These are phyloP conservation scores for Macropodus opercularis DNA, from an alignment of 2,797 vertebrate species.

Conservation along the genomic window DNA sequence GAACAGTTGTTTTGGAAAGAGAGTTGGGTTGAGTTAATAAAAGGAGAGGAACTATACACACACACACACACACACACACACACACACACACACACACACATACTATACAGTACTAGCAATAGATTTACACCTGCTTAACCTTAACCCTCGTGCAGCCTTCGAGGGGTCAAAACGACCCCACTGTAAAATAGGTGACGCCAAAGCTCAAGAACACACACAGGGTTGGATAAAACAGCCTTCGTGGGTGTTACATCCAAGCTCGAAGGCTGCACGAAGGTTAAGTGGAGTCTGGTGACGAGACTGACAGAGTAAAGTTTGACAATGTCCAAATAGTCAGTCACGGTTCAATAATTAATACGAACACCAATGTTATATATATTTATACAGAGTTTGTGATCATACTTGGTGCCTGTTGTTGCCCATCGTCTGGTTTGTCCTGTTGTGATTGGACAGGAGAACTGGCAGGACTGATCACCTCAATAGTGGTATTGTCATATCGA, in stretches of 20 bases:
- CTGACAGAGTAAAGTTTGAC: constrained; percentile 12
- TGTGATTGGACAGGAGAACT: constrained; percentile 90
- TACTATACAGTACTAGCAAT: constrained; percentile 20
- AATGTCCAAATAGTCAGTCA: no score
- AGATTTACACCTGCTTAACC: constrained; percentile 33
- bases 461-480: constrained; percentile 97
- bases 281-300: constrained; percentile 41
- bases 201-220: no score
- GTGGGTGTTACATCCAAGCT: no score
- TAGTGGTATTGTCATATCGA: constrained; percentile 91
- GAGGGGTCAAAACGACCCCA: no score
- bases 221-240: no score
- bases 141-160: no score
- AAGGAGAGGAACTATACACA: constrained; percentile 1
- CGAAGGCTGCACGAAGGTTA: no score
- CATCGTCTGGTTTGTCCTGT: constrained; percentile 90
- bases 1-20: constrained; percentile 27
- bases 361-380: background rate
- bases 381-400: constrained; percentile 34
- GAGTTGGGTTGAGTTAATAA: constrained; percentile 17
- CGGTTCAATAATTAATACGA: no score
- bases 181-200: no score
- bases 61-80: no score
- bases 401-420: constrained; percentile 87
- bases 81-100: no score